A percentile compares a stretch with the other conserved stretches of the same genome.
Conservation (phyloP, 2,888 invertebrate genomes). For the Sclerodermus sp. region DNA sequence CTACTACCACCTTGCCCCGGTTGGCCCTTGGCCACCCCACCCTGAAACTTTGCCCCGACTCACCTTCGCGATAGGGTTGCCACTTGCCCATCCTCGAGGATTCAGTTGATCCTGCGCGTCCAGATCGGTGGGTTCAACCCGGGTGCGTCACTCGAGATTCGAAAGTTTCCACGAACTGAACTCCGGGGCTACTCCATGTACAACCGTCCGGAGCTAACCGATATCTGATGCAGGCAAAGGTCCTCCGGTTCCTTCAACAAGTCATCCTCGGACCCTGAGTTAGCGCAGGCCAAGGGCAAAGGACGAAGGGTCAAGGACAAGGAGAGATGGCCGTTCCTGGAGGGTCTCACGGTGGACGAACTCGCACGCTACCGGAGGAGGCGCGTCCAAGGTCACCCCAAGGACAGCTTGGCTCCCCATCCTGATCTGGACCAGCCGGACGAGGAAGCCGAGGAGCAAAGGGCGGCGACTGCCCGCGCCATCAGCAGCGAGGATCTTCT, state of each 20-base stretch:
- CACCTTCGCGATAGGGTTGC: too few species aligned
- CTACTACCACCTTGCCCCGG: too few species aligned
- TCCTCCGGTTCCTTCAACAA: slow-evolving; percentile 39
- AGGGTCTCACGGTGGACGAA: slow-evolving; percentile 62
- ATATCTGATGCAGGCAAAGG: slow-evolving; percentile 30
- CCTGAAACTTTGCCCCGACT: too few species aligned
- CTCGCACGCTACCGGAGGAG: slow-evolving; percentile 59
- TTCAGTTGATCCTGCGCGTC: neutral
- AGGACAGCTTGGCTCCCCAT: slow-evolving; percentile 39
- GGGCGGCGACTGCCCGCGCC: slow-evolving; percentile 47
- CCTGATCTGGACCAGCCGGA: slow-evolving; percentile 8
- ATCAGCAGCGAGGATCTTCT: slow-evolving; percentile 42
- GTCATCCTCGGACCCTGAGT: slow-evolving; percentile 54
- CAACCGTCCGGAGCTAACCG: too few species aligned
- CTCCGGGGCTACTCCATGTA: neutral
- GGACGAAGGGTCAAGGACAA: slow-evolving; percentile 23
- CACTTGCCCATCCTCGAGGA: too few species aligned
- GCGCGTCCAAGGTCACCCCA: slow-evolving; percentile 53
- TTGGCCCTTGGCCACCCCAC: too few species aligned
- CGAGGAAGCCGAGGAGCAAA: slow-evolving; percentile 1
- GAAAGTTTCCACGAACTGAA: neutral
- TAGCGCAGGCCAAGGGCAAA: slow-evolving; percentile 36
- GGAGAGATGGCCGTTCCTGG: slow-evolving; percentile 55
- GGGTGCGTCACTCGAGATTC: neutral
- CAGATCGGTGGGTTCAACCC: neutral